Evolutionary conservation across 92 coral and sea anemone species (phyloP).

Genomic region (Heliopora coerulea): DNA sequence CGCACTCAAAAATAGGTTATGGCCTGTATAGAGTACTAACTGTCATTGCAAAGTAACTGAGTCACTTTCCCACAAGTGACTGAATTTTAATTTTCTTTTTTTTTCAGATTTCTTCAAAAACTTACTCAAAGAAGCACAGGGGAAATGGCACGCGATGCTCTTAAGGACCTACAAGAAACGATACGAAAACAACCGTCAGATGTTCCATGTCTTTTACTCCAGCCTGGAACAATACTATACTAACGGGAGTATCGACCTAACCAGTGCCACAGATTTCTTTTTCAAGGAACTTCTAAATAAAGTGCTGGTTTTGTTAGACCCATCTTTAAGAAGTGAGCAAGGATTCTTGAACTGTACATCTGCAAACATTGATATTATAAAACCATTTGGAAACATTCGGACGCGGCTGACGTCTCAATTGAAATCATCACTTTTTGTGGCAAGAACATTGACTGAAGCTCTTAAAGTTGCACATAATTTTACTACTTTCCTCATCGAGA

Average conservation of each 20-base stretch:
- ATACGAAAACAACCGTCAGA: conserved; percentile 17
- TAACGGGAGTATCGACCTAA: conserved; percentile 5
- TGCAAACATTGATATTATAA: conserved; percentile 1
- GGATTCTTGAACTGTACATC: conserved; percentile 29
- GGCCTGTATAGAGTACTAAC: too few species aligned
- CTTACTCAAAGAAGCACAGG: conserved; percentile 1
- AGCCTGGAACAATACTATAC: conserved; percentile 14
- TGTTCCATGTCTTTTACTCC: conserved; percentile 15
- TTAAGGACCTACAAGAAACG: not conserved
- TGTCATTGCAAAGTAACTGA: too few species aligned
- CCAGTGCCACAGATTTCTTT: not conserved
- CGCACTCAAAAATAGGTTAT: too few species aligned
- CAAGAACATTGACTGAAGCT: conserved; percentile 13
- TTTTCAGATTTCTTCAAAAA: conserved; percentile 19
- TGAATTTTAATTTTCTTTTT: too few species aligned
- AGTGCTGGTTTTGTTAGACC: not conserved
- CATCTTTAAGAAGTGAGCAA: not conserved
- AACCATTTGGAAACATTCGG: conserved; percentile 18
- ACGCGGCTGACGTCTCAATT: conserved; percentile 10
- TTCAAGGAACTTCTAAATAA: conserved; percentile 11
- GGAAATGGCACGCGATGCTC: conserved; percentile 30
- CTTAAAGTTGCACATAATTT: conserved; percentile 24
- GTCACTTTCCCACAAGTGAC: too few species aligned
- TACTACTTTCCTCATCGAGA: not conserved
- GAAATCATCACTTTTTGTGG: not conserved